Percentiles rank a stretch among this genome's conserved stretches.
Conservation (phyloP, 2,113 vertebrate genomes). For the Laticauda colubrina region DNA sequence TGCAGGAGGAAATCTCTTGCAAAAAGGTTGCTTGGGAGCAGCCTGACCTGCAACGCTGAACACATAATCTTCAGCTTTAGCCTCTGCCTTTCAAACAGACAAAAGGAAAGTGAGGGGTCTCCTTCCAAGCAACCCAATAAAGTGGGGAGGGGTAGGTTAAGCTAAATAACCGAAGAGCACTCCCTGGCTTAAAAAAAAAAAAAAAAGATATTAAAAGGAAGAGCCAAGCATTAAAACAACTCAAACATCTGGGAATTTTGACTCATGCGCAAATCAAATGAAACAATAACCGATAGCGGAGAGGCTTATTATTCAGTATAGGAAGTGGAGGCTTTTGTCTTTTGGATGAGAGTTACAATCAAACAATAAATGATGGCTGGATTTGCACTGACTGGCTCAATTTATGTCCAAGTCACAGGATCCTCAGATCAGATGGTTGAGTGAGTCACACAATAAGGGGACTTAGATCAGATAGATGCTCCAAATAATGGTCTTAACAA, state of each 20-base stretch:
- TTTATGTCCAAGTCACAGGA: neutral
- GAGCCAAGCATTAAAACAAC: neutral
- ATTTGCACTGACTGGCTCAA: neutral
- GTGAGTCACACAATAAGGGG: neutral
- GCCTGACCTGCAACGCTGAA: slow-evolving; percentile 56
- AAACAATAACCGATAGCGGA: neutral
- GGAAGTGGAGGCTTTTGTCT: neutral
- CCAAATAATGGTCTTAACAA: neutral
- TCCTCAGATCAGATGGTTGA: neutral
- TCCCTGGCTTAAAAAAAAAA: neutral
- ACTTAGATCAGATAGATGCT: neutral
- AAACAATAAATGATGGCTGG: neutral
- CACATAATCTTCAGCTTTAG: slow-evolving; percentile 63
- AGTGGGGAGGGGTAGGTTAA: slow-evolving; percentile 28
- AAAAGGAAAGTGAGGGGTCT: slow-evolving; percentile 62
- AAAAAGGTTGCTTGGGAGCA: slow-evolving; percentile 60
- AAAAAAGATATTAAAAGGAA: neutral
- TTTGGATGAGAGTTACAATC: neutral
- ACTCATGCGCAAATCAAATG: neutral
- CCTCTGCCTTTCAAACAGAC: slow-evolving; percentile 69
- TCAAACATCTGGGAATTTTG: fast-evolving
- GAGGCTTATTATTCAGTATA: neutral
- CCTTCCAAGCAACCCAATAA: slow-evolving; percentile 50
- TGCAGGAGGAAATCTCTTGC: slow-evolving; percentile 53
- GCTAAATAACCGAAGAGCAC: slow-evolving; percentile 40